Conservation (phyloP, 2,797 vertebrate species). For the Caiman crocodilus region DNA sequence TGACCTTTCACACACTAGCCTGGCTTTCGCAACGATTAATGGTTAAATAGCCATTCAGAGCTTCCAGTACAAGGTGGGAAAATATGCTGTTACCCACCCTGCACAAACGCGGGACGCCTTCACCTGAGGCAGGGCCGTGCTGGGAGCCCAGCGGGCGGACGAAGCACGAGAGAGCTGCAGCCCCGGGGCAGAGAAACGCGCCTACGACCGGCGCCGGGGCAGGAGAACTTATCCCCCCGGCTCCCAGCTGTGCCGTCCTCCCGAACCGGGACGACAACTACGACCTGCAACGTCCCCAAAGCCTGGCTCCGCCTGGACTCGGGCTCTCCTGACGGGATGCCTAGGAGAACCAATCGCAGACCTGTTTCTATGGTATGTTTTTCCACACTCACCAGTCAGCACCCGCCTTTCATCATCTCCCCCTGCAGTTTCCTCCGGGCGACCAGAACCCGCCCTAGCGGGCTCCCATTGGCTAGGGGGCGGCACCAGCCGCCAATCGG, state of each 20-base stretch:
- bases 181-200: rapidly evolving
- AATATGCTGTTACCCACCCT: background rate
- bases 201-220: too few species aligned
- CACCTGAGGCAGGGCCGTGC: too few species aligned
- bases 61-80: background rate
- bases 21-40: background rate
- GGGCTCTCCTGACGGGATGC: background rate
- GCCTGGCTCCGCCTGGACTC: background rate
- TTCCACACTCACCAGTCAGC: background rate
- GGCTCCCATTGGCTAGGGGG: background rate
- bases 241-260: rapidly evolving
- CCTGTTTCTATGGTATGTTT: background rate
- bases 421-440: background rate
- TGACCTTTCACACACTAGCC: background rate
- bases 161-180: rapidly evolving
- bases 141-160: rapidly evolving
- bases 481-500: background rate
- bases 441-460: background rate
- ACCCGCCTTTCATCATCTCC: background rate
- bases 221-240: background rate
- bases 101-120: too few species aligned
- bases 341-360: background rate
- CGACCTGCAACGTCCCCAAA: too few species aligned
- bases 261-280: too few species aligned
- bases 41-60: background rate